Evolutionary conservation across 2,888 invertebrate species (phyloP).

Genomic region (Aricia artaxerxes): DNA sequence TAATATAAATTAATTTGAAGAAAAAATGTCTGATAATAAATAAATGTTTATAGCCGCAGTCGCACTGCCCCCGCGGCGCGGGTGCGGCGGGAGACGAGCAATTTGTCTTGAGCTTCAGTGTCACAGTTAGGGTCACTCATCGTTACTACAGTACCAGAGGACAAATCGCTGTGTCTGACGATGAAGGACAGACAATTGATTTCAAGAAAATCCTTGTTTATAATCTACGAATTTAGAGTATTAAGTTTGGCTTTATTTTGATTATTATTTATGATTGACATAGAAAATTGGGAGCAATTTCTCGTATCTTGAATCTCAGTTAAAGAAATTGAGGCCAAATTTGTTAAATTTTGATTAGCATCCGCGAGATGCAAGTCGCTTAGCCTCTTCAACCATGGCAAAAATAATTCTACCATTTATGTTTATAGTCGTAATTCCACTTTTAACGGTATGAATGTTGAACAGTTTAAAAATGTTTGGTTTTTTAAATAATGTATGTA

Average conservation of each 20-base stretch:
- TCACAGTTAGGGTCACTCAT: slow-evolving; percentile 16
- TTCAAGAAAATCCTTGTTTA: not conserved
- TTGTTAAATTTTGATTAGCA: too few species aligned
- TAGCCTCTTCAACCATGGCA: not conserved
- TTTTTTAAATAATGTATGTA: too few species aligned
- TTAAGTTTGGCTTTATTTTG: too few species aligned
- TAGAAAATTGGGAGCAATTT: too few species aligned
- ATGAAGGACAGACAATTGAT: not conserved
- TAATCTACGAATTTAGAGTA: too few species aligned
- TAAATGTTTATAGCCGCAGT: not conserved
- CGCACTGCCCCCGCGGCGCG: not conserved
- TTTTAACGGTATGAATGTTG: too few species aligned
- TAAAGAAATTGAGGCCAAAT: not conserved
- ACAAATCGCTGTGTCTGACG: not conserved
- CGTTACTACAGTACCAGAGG: not conserved
- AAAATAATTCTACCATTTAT: not conserved
- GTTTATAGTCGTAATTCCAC: too few species aligned
- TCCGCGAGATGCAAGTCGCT: not conserved
- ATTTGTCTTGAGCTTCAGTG: slow-evolving; percentile 2
- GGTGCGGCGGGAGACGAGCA: not conserved
- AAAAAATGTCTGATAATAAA: not conserved
- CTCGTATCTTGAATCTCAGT: too few species aligned
- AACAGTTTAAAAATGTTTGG: too few species aligned
- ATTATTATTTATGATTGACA: too few species aligned
- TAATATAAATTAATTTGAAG: too few species aligned